A percentile compares a stretch with the other conserved stretches of the same genome.
Conservation (phyloP, 23 tunicate genomes). For the Aplidium turbinatum region DNA sequence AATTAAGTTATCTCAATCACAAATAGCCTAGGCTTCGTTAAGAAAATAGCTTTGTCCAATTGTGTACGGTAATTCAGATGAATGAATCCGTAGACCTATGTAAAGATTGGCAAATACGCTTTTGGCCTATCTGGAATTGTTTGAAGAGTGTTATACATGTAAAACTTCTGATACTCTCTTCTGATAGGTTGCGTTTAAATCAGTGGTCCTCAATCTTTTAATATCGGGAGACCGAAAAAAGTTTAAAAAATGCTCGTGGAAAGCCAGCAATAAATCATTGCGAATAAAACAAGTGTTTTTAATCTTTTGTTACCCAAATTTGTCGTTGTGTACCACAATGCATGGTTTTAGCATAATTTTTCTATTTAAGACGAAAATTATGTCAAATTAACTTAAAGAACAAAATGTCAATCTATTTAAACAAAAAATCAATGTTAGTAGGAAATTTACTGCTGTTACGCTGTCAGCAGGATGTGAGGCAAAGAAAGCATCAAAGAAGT, state of each 20-base stretch:
- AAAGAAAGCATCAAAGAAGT: conserved; percentile 20
- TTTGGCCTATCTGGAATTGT: too few species aligned
- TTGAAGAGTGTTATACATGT: too few species aligned
- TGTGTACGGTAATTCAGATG: too few species aligned
- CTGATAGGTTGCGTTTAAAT: too few species aligned
- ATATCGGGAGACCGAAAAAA: conserved; percentile 6
- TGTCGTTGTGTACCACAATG: conserved; percentile 18
- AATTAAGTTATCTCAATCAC: too few species aligned
- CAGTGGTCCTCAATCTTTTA: conserved; percentile 17
- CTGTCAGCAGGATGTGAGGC: neutral
- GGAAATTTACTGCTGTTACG: conserved; percentile 10
- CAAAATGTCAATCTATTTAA: conserved; percentile 18
- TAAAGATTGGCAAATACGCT: too few species aligned
- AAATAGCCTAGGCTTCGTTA: too few species aligned
- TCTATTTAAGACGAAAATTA: conserved; percentile 7
- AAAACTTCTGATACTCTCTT: too few species aligned
- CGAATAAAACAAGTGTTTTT: neutral
- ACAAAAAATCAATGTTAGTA: neutral
- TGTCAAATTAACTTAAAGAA: conserved; percentile 8
- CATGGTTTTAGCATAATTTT: conserved; percentile 20
- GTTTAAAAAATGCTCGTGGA: neutral
- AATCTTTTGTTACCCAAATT: conserved; percentile 8
- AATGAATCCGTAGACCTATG: too few species aligned
- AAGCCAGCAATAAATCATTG: neutral
- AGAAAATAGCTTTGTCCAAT: too few species aligned